A percentile compares a stretch with the other conserved stretches of the same genome.
Conservation (phyloP, 2,797 vertebrate genomes). For the Acrossocheilus wenchowensis region DNA sequence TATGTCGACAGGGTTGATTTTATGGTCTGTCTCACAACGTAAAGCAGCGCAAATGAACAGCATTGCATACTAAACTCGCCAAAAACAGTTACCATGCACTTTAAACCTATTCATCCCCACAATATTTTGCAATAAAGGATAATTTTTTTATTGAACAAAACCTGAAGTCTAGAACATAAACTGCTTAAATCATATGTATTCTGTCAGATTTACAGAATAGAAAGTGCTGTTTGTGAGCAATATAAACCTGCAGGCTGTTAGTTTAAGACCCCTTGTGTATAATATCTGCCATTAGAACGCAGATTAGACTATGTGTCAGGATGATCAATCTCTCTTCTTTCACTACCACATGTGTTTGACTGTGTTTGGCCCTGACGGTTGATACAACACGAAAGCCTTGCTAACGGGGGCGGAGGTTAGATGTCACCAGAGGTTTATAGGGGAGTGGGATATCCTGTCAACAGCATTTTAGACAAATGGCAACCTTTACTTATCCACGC, state of each 20-base stretch:
- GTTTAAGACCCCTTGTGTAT: neutral
- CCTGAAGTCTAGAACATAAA: neutral
- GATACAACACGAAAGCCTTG: neutral
- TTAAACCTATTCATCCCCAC: neutral
- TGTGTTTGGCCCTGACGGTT: neutral
- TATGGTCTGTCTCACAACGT: neutral
- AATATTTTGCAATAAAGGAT: neutral
- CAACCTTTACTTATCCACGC: conserved; percentile 60
- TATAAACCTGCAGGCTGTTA: neutral
- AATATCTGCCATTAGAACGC: neutral
- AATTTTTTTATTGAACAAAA: neutral
- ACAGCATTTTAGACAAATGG: conserved; percentile 56
- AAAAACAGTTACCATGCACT: neutral
- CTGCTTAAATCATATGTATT: neutral
- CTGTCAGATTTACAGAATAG: neutral
- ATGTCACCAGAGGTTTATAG: conserved; percentile 39
- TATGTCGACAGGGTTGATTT: neutral
- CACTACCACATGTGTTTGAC: neutral
- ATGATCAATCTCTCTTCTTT: neutral
- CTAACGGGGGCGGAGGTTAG: conserved; percentile 9
- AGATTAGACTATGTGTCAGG: neutral
- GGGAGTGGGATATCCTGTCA: conserved; percentile 59
- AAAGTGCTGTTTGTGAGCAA: neutral
- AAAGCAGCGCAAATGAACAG: neutral
- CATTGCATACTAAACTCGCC: neutral